Conservation (phyloP, 2,888 invertebrate genomes). For the Tenthredo distinguenda region DNA sequence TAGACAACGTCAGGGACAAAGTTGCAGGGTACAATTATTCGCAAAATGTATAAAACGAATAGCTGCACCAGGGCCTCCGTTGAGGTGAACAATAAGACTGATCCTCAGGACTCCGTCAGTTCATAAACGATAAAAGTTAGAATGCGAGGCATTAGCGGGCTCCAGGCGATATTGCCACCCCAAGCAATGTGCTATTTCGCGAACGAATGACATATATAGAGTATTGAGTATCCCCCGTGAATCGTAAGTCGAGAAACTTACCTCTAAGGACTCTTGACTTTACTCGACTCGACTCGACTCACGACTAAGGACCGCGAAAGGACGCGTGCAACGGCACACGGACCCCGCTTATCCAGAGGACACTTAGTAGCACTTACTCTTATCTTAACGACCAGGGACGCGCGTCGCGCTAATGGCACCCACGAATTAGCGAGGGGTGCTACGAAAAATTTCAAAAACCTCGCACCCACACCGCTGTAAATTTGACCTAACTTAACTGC, state of each 20-base stretch:
- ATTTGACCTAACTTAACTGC: neutral
- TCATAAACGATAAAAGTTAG: constrained; percentile 38
- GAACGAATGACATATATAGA: constrained; percentile 1
- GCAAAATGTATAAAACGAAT: neutral
- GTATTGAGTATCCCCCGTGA: constrained; percentile 30
- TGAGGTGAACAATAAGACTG: constrained; percentile 10
- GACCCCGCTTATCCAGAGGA: constrained; percentile 75
- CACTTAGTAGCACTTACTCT: constrained; percentile 78
- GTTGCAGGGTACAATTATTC: constrained; percentile 1
- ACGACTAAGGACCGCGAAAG: constrained; percentile 50
- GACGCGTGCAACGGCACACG: constrained; percentile 61
- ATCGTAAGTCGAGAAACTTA: constrained; percentile 35
- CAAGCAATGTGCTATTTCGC: neutral
- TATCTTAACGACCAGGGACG: constrained; percentile 77
- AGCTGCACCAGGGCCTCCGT: neutral
- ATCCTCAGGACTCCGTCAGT: constrained; percentile 11
- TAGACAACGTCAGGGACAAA: neutral
- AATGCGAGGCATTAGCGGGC: constrained; percentile 21
- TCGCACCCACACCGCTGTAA: neutral
- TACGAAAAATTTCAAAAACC: constrained; percentile 65
- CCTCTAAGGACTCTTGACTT: constrained; percentile 26
- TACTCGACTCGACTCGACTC: neutral
- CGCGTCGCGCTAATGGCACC: constrained; percentile 76
- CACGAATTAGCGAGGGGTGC: constrained; percentile 74
- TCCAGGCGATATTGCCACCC: constrained; percentile 38